Base-by-base conservation (phyloP, 92 coral and sea anemone genomes). In the Bergia sp. region DNA sequence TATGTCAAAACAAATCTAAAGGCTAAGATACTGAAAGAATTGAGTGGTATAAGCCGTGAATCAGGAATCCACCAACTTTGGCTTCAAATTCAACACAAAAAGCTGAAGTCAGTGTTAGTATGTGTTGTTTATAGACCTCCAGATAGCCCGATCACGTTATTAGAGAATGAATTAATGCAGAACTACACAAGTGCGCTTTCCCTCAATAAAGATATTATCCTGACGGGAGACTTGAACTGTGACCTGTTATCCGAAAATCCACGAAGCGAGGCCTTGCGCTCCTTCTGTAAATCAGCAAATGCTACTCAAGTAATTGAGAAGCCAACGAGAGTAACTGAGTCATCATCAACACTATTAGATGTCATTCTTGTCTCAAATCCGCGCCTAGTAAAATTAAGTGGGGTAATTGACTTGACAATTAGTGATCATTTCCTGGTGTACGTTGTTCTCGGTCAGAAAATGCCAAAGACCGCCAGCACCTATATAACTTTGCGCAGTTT, bases 361-460 rank as follows among this genome's bases (percentile, higher is more conserved):
- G 82, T 89, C 36, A 75, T 82, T 7, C 37, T 76, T 2, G 66
- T 74, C 4, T 89, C 82, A 40, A 55, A 89, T 45, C 76, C 77
- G 11, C 16, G 7, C 29, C 85, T 77, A 20, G 90, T 87, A 18
- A 43, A 86, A 23, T 29, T n/a, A 29, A 29, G 50, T 86, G 89
- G 89, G 21, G 89, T 57, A 1, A 21, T n/a, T 11, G 76, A 86
- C 12, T 37, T 86, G 41, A 86, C 84, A 20, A 86, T 76, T 21
- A 86, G 89, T 55, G 89, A 86, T 77, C 83, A 86, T 42, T 86
- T 76, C 61, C n/a, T 76, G 73, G 82, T 86, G 10, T 77, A 76
- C 39, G 89, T 45, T 45, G 50, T 45, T 45, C 50, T 44, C 8
- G 50, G 7, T 45, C 50, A 45, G 50, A 87, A 87, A 87, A n/a